phyloP scores from a whole-genome alignment of 2,888 invertebrate species.

The Caenorhabditis japonica region DNA sequence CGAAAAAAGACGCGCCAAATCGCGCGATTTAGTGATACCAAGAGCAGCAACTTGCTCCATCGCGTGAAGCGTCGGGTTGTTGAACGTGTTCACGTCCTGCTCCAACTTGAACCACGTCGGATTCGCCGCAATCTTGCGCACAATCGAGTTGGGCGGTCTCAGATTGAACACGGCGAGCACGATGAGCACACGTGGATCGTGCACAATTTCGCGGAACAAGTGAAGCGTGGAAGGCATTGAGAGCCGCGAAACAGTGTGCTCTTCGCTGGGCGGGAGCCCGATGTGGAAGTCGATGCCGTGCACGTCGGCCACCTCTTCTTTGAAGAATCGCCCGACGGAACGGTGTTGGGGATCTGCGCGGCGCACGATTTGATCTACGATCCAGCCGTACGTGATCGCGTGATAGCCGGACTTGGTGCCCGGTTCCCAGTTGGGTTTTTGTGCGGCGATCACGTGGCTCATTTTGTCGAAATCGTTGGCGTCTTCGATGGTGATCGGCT shows the following conservation, averaged over 20 bases:
- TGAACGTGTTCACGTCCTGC: constrained; percentile 73
- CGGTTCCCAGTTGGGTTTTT: constrained; percentile 74
- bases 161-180: constrained; percentile 72
- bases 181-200: constrained; percentile 73
- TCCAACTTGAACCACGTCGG: constrained; percentile 74
- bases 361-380: constrained; percentile 78
- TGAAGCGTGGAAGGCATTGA: constrained; percentile 67
- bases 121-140: constrained; percentile 67
- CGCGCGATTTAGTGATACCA: constrained; percentile 72
- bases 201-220: constrained; percentile 70
- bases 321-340: constrained; percentile 77
- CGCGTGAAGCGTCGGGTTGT: constrained; percentile 72
- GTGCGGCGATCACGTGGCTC: constrained; percentile 76
- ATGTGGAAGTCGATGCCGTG: constrained; percentile 77
- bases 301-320: constrained; percentile 74
- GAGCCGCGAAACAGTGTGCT: constrained; percentile 75
- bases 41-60: constrained; percentile 74
- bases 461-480: constrained; percentile 77
- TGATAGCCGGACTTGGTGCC: constrained; percentile 77
- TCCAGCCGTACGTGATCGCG: constrained; percentile 78
- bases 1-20: constrained; percentile 71
- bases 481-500: constrained; percentile 75
- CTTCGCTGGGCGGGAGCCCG: constrained; percentile 74
- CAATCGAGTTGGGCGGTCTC: constrained; percentile 64
- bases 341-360: constrained; percentile 77